Conservation (phyloP, 2,113 vertebrate species). For the Pygoscelis antarcticus region DNA sequence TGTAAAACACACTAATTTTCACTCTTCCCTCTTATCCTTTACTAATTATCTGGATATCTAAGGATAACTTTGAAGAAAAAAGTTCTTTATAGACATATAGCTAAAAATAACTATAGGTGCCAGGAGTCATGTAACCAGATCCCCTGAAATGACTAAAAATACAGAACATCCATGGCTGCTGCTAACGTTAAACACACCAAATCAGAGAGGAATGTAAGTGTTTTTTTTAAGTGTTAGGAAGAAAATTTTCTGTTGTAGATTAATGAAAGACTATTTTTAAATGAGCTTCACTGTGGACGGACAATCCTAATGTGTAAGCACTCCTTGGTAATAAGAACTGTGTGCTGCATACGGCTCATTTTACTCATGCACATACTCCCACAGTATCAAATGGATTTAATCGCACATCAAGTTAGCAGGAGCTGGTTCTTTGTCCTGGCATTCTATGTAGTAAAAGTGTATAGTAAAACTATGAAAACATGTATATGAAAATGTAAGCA, state of each 20-base stretch:
- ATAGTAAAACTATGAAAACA: neutral
- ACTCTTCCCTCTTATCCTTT: neutral
- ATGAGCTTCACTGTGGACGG: neutral
- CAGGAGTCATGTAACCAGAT: neutral
- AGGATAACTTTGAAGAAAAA: neutral
- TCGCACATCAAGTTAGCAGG: neutral
- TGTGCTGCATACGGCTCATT: neutral
- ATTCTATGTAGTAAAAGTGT: neutral
- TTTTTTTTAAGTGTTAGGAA: neutral
- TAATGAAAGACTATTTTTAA: neutral
- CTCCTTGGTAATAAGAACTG: neutral
- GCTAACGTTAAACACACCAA: neutral
- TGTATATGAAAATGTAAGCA: neutral
- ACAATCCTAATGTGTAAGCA: neutral
- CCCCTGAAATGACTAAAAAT: neutral
- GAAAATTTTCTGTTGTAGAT: neutral
- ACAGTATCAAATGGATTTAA: neutral
- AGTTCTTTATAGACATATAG: neutral
- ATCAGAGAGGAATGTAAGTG: neutral
- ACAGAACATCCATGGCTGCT: neutral
- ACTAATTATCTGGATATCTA: neutral
- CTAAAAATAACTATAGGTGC: neutral
- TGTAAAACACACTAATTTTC: conserved; percentile 32
- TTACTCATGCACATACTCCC: neutral
- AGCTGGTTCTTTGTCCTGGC: neutral